Evolutionary conservation across 2,113 vertebrate genomes (phyloP), one percentile per base, ranked within the genome.

Genomic region (Rostratula benghalensis): DNA sequence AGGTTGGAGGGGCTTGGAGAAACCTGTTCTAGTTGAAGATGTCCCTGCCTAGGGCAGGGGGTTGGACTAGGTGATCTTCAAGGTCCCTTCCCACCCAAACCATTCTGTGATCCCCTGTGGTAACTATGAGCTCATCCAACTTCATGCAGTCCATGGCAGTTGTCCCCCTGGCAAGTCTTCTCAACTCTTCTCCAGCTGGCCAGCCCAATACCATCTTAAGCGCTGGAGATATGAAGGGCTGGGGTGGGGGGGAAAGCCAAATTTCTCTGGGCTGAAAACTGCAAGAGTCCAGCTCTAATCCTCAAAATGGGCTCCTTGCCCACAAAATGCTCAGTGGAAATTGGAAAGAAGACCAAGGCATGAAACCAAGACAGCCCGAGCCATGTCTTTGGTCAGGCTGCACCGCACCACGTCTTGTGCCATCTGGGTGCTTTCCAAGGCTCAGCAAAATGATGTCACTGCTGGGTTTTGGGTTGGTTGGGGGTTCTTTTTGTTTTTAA

Each of bases 331-430:
- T 50, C 0, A 0, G 31, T 35, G 57, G 57, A 61, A 59, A 77
- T 1, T 69, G 48, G 64, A 77, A 53, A 1, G 13, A 31, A 28
- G 25, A 7, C 18, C 8, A 2, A 20, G 3, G 22, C 22, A 3
- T 0, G 1, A 30, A 63, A 76, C 10, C 30, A 7, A 65, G 69
- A 76, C 1, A 3, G 5, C 22, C 1, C 3, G 21, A 31, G 39
- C n/a, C 6, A 14, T 10, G 2, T 22, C 13, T n/a, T 51, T 39
- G 27, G 16, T 85, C 37, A 27, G 18, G 6, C 25, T 24, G 33
- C 13, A 19, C 81, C 12, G 1, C 50, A 22, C 37, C 50, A 13
- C 18, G 2, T 17, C 24, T 57, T 9, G 43, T 27, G 37, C 50
- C 3, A 6, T 28, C n/a, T 67, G 48, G 35, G 35, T 13, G 7